A percentile compares a stretch with the other conserved stretches of the same genome.
Evolutionary conservation across 92 coral and sea anemone genomes (phyloP).

Genomic region (Zoanthus gigantus): DNA sequence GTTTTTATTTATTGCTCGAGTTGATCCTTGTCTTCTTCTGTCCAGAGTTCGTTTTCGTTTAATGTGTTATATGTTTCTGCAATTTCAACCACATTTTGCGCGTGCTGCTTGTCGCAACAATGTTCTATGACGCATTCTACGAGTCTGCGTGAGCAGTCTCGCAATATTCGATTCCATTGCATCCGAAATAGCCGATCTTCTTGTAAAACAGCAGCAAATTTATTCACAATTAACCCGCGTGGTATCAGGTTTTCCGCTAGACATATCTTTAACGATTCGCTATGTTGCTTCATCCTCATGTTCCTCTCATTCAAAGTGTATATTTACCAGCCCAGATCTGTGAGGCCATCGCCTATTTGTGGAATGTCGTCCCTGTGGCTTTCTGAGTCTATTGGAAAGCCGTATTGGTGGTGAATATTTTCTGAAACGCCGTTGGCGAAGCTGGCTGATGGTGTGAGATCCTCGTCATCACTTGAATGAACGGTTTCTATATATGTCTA

Average conservation of each 20-base stretch:
- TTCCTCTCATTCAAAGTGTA: background rate
- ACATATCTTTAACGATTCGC: background rate
- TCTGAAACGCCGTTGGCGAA: background rate
- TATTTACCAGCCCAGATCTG: background rate
- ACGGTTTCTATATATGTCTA: background rate
- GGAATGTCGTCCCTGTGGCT: slow-evolving; percentile 3
- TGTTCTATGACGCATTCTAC: background rate
- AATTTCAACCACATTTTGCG: slow-evolving; percentile 3
- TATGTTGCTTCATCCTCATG: slow-evolving; percentile 1
- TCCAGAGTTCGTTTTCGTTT: slow-evolving; percentile 20
- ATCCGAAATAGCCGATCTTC: background rate
- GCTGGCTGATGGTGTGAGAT: slow-evolving; percentile 14
- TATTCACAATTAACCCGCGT: background rate
- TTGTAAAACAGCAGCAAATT: slow-evolving; percentile 2
- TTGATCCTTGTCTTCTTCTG: slow-evolving; percentile 32
- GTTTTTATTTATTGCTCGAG: slow-evolving; percentile 35
- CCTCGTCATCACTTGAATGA: background rate
- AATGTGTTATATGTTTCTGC: background rate
- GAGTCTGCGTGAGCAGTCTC: slow-evolving; percentile 33
- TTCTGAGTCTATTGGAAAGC: background rate
- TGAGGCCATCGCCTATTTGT: slow-evolving; percentile 4
- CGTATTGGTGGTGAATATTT: background rate
- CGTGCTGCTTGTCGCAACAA: background rate
- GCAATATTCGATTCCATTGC: slow-evolving; percentile 17
- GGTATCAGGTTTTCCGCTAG: background rate